These are phyloP conservation scores for Balanococcus diminutus DNA, from an alignment of 2,888 invertebrate species.

Conservation along the genomic window DNA sequence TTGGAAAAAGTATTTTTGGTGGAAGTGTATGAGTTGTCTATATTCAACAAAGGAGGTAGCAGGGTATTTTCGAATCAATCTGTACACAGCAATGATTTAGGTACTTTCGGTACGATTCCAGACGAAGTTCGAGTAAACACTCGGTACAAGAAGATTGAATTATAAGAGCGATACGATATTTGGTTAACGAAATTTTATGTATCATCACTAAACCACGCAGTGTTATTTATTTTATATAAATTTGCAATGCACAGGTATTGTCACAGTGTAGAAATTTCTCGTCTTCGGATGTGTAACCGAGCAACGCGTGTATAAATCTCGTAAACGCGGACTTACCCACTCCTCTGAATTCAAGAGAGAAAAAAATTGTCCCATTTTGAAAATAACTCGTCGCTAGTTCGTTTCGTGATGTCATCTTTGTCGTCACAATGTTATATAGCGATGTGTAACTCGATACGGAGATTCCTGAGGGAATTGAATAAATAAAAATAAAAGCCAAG, in stretches of 20 bases:
- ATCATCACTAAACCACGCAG: neutral
- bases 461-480: neutral
- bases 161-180: neutral
- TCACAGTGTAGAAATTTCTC: neutral
- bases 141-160: neutral
- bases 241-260: neutral
- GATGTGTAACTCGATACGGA: neutral
- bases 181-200: neutral
- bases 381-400: neutral
- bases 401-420: neutral
- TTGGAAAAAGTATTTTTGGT: too few species aligned
- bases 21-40: too few species aligned
- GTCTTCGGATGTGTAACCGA: neutral
- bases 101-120: neutral
- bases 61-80: neutral
- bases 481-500: neutral
- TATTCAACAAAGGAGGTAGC: neutral
- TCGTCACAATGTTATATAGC: neutral
- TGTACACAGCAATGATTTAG: neutral
- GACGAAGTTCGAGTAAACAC: neutral
- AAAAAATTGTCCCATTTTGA: neutral
- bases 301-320: neutral
- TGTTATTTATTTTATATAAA: constrained; percentile 22
- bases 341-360: neutral
- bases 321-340: neutral